Evolutionary conservation across 1,140 invertebrate species (phyloP).

Genomic region (Anastrepha ludens): DNA sequence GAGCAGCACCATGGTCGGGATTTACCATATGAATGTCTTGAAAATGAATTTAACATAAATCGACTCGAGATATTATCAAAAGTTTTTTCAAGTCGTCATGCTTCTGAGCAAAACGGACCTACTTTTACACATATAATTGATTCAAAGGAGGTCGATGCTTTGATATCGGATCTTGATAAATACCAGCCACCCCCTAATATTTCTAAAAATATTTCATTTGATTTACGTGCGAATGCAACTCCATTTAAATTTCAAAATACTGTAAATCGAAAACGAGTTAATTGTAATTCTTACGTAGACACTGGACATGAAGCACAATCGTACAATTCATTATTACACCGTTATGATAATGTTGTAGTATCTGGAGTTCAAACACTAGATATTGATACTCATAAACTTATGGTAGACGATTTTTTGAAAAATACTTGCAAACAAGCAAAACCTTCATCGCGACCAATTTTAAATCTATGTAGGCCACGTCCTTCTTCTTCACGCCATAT

Average conservation of each 20-base stretch:
- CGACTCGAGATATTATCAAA: slow-evolving; percentile 60
- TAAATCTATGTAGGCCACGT: neutral
- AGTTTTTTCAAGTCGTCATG: slow-evolving; percentile 64
- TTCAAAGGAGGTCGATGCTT: slow-evolving; percentile 62
- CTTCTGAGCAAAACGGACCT: slow-evolving; percentile 66
- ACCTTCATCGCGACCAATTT: slow-evolving; percentile 56
- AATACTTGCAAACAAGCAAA: slow-evolving; percentile 52
- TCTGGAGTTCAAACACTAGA: slow-evolving; percentile 59
- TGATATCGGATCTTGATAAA: slow-evolving; percentile 60
- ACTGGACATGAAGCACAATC: neutral
- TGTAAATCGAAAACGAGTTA: neutral
- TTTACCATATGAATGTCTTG: slow-evolving; percentile 63
- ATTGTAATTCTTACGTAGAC: neutral
- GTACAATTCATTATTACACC: neutral
- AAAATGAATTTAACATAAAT: slow-evolving; percentile 62
- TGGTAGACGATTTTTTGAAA: slow-evolving; percentile 67
- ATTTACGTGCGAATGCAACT: neutral
- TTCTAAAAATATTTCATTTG: neutral
- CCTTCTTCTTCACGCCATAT: neutral
- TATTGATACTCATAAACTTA: slow-evolving; percentile 66
- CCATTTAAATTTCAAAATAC: neutral
- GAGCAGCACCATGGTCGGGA: slow-evolving; percentile 69
- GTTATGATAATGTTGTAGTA: neutral
- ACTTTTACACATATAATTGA: slow-evolving; percentile 68
- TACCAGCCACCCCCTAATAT: neutral